A percentile compares a stretch with the other conserved stretches of the same genome.
phyloP scores from a whole-genome alignment of 2,888 invertebrate species.

The Eupithecia exiguata region DNA sequence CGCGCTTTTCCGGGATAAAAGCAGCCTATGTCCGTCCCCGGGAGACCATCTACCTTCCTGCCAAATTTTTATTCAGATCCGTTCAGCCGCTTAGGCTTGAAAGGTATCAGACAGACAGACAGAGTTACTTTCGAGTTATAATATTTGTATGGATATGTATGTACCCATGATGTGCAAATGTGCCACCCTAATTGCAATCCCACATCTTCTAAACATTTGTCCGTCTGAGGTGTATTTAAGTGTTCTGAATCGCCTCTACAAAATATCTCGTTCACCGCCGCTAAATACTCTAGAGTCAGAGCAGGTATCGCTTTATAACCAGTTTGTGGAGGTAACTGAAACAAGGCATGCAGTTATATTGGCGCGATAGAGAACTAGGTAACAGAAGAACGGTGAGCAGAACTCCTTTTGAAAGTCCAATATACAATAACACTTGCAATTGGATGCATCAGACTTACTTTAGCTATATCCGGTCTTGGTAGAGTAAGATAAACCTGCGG shows the following conservation, averaged over 20 bases:
- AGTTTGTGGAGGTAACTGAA: conserved; percentile 62
- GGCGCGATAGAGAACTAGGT: not conserved
- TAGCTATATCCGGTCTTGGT: conserved; percentile 65
- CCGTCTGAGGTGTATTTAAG: conserved; percentile 64
- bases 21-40: too few relatives aligned
- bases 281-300: conserved; percentile 71
- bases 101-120: too few relatives aligned
- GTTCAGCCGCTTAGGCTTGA: too few relatives aligned
- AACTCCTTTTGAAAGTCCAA: not conserved
- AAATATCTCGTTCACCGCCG: conserved; percentile 66
- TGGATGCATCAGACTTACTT: conserved; percentile 52
- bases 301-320: conserved; percentile 79
- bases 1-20: too few relatives aligned
- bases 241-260: conserved; percentile 56
- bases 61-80: too few relatives aligned
- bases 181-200: conserved; percentile 68
- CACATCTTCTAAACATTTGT: conserved; percentile 74
- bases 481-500: conserved; percentile 84
- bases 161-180: conserved; percentile 70
- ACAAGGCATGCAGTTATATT: conserved; percentile 19
- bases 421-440: not conserved
- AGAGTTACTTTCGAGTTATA: too few relatives aligned
- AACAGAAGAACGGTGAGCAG: not conserved
- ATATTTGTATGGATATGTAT: not conserved
- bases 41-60: too few relatives aligned